Evolutionary conservation across 2,113 vertebrate genomes (phyloP), one percentile per base, ranked within the genome.

Genomic region (Centropristis striata): DNA sequence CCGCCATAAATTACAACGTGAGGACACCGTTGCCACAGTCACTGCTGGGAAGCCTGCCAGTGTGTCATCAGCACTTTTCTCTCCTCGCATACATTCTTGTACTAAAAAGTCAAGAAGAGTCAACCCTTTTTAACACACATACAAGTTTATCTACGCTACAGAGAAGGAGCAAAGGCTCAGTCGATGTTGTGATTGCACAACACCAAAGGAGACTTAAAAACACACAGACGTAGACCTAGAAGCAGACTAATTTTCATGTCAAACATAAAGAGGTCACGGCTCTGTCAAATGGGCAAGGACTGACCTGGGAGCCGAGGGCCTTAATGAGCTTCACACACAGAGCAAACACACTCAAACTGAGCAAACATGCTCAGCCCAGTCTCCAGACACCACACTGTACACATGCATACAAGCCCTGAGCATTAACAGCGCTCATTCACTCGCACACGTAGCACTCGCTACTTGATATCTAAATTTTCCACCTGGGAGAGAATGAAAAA

Each of bases 401-500:
- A 41, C 55, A 75, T 25, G 53, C 81, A 58, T 51, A 68, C 83
- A 65, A 51, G 53, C 18, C 13, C 32, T 25, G 41, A 8, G 1
- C 57, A 65, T 69, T 63, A 79, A 44, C 77, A 67, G 73, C 20
- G 4, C 75, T 70, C 51, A 59, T 67, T 83, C 78, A 67, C 68
- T 42, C 39, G 3, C 75, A 66, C 84, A 79, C 12, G 44, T n/a
- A 86, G 75, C 57, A 18, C 87, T 87, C 83, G 18, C 86, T 88
- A 86, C 84, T 79, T 39, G 11, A 78, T 73, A 66, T 86, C 86
- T 80, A 88, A 90, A 92, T 91, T 87, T 92, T 88, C 82, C 90
- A 91, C 89, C 83, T 89, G 89, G 87, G 92, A 88, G 89, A 87
- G 90, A 93, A 92, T 91, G 90, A 93, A 92, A 93, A 90, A 91